These are phyloP conservation scores for Tonatia bakeri DNA, from an alignment of 2,113 vertebrate genomes.

Conservation along the genomic window DNA sequence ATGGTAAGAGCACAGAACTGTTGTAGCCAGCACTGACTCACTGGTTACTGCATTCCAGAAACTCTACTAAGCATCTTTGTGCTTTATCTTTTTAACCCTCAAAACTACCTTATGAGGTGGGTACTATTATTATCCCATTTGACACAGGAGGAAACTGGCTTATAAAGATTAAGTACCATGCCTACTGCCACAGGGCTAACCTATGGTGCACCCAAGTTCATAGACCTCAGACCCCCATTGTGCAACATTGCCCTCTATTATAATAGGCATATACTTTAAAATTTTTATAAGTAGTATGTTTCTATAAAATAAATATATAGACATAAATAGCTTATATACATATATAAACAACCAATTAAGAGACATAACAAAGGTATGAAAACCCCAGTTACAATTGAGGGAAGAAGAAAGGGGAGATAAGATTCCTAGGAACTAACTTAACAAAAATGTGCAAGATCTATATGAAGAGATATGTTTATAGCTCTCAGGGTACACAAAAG, in stretches of 20 bases:
- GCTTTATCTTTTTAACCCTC: neutral
- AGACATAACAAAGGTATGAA: neutral
- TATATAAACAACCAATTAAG: neutral
- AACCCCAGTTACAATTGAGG: neutral
- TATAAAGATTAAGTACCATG: neutral
- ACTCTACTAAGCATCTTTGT: neutral
- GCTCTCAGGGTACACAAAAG: neutral
- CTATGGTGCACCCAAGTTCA: neutral
- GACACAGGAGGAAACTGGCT: neutral
- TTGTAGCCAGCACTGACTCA: neutral
- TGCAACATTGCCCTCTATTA: neutral
- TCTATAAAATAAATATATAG: constrained; percentile 9
- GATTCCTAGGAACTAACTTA: neutral
- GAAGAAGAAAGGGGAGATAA: neutral
- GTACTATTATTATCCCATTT: neutral
- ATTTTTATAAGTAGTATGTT: neutral
- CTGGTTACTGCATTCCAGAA: neutral
- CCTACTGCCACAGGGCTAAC: neutral
- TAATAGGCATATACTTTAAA: neutral
- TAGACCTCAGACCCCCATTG: neutral
- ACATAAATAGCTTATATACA: neutral
- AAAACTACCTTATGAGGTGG: neutral
- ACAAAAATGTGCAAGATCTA: neutral
- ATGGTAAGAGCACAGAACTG: neutral
- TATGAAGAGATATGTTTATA: constrained; percentile 23